Conservation (phyloP, 2,888 invertebrate species). For the Lepidonotus clava region DNA sequence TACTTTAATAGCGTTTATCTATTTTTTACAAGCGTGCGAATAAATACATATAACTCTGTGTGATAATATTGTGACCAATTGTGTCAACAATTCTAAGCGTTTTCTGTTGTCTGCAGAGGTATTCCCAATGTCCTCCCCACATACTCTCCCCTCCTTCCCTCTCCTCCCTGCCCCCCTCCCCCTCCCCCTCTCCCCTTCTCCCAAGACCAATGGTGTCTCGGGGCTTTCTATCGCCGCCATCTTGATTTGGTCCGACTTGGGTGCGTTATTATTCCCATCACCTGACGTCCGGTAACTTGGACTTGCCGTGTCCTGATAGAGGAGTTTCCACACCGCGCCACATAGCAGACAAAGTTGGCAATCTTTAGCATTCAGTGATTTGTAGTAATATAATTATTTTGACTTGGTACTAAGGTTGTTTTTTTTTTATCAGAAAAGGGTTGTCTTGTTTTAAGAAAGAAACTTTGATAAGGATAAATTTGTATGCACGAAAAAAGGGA, state of each 20-base stretch:
- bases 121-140: not conserved
- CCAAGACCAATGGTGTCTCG: not conserved
- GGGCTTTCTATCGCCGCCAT: conserved; percentile 19
- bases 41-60: not conserved
- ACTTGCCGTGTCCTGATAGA: not conserved
- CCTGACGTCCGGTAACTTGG: not conserved
- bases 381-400: no score
- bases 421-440: no score
- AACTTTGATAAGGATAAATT: no score
- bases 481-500: no score
- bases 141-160: not conserved
- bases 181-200: not conserved
- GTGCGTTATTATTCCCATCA: not conserved
- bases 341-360: no score
- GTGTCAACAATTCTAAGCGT: not conserved
- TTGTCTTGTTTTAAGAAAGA: no score
- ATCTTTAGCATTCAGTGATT: no score
- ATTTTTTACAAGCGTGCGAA: conserved; percentile 24
- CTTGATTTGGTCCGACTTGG: not conserved
- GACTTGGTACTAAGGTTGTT: no score
- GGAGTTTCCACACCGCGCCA: no score
- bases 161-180: not conserved
- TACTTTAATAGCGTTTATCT: conserved; percentile 24
- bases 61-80: not conserved
- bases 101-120: conserved; percentile 8